Evolutionary conservation across 2,888 invertebrate species (phyloP).

Genomic region (Papilio demoleus): DNA sequence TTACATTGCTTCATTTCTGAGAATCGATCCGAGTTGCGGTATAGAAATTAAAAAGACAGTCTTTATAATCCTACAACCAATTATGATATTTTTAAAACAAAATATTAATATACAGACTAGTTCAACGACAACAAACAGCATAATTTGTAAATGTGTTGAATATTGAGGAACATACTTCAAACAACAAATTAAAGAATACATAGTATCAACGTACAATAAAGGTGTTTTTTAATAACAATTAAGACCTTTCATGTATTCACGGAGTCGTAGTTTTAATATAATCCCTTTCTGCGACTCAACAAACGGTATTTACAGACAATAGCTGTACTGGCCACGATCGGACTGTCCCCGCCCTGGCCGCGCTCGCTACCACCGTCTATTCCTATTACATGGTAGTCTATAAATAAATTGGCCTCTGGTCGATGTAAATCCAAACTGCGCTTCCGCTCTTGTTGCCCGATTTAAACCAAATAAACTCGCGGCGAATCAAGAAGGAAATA

Average conservation of each 20-base stretch:
- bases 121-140: too few species aligned
- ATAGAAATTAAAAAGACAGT: not conserved
- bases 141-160: too few species aligned
- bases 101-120: too few species aligned
- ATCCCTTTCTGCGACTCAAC: not conserved
- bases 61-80: not conserved
- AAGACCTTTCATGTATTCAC: too few species aligned
- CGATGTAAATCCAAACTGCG: constrained; percentile 47
- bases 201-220: not conserved
- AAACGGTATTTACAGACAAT: not conserved
- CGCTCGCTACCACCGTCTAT: not conserved
- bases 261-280: too few species aligned
- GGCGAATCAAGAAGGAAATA: not conserved
- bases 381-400: not conserved
- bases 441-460: constrained; percentile 44
- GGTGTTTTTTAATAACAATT: too few species aligned
- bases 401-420: constrained; percentile 44
- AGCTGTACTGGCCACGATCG: not conserved
- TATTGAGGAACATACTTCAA: not conserved
- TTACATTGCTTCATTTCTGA: constrained; percentile 1
- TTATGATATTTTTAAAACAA: too few species aligned
- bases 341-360: too few species aligned
- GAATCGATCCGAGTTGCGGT: constrained; percentile 6
- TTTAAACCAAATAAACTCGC: constrained; percentile 32
- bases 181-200: not conserved